phyloP scores from a whole-genome alignment of 2,797 vertebrate species.

The Macroramphosus scolopax region DNA sequence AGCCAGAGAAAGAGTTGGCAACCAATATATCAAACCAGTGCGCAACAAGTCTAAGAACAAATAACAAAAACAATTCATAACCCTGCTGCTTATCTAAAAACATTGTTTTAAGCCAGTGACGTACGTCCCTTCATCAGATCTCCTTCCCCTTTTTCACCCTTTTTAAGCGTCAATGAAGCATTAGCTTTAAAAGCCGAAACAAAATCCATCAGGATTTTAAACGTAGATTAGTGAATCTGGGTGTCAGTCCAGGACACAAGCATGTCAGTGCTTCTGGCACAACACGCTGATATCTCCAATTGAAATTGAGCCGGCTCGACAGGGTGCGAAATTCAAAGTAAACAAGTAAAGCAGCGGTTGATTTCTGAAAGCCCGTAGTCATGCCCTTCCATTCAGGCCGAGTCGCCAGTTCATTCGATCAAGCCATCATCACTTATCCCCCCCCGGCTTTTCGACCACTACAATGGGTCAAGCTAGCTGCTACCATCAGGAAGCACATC shows the following conservation, averaged over 20 bases:
- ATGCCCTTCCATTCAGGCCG: constrained; percentile 10
- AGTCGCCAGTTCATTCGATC: constrained; percentile 1
- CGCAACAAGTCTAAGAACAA: no score
- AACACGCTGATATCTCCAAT: constrained; percentile 14
- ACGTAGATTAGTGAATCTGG: no score
- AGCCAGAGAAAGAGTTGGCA: not conserved
- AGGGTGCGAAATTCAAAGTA: constrained; percentile 28
- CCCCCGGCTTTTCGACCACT: constrained; percentile 24
- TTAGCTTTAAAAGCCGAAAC: not conserved
- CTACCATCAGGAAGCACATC: constrained; percentile 9
- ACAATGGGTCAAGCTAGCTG: constrained; percentile 27
- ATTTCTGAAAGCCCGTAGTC: constrained; percentile 20
- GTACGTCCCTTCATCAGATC: no score
- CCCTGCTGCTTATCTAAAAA: no score
- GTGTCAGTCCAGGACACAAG: constrained; percentile 1
- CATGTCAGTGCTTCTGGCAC: constrained; percentile 1
- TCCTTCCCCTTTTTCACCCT: no score
- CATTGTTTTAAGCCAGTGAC: no score
- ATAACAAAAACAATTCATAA: no score
- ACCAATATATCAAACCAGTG: no score
- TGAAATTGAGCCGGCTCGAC: constrained; percentile 28
- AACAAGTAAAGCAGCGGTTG: constrained; percentile 15
- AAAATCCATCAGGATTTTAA: no score
- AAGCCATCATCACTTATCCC: constrained; percentile 26
- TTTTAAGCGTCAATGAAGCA: no score